Evolutionary conservation across 2,888 invertebrate genomes (phyloP), one percentile per base, ranked within the genome.

Genomic region (Acrocyrtus sp.): DNA sequence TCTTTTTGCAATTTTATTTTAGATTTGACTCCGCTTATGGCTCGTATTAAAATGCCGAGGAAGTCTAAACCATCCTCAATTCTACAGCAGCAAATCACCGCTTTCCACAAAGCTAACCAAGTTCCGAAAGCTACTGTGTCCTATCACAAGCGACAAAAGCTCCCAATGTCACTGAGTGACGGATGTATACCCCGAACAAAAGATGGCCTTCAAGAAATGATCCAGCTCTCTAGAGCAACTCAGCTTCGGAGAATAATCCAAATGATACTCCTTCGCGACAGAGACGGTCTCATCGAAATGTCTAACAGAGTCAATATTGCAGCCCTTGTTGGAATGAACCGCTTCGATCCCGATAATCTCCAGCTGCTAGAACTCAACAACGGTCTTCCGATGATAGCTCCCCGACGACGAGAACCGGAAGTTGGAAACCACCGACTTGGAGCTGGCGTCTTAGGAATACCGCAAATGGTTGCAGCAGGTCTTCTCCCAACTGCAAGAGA

Each of bases 391-490:
- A 75, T 75, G 75, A 65, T 75, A 4, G 66, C 75, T 8, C 75
- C 72, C 1, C n/a, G 75, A 21, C 27, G 66, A 15, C 17, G 72
- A 22, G 70, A 65, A 34, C 47, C 48, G 5, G 65, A 45, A 10
- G 51, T 50, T 17, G 67, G 60, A 54, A 54, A 26, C 19, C 61
- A 67, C 6, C 6, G 66, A 12, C 56, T 74, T 2, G 74, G 74
- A 5, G 69, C 69, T 34, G 72, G 72, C 5, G 66, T 75, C 15
- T 17, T 72, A 3, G 75, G 67, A 19, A 72, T 75, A 8, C 72
- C 75, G 1, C 70, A 70, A 26, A 70, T 75, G 70, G 75, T 75
- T 8, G 75, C 75, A 12, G 70, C 75, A 4, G 75, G 75, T n/a
- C 48, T 75, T 15, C 43, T 75, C 0, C 75, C 75, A 3, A 65